Percentiles rank a stretch among this genome's conserved stretches.
These are phyloP conservation scores for Serripes groenlandicus DNA, from an alignment of 2,888 invertebrate species.

Conservation along the genomic window DNA sequence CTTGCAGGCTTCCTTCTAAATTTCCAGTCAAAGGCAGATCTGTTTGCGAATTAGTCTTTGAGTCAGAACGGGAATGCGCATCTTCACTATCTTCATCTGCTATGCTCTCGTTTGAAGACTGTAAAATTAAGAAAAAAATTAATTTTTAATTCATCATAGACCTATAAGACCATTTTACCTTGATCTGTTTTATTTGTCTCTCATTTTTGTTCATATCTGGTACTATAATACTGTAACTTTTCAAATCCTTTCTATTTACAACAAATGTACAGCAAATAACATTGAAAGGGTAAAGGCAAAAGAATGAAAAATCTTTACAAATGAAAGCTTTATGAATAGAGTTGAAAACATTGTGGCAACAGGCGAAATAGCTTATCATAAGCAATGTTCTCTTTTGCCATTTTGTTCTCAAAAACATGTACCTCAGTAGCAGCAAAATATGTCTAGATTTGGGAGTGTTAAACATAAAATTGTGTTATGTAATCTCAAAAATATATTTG, in stretches of 20 bases:
- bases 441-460: too few relatives aligned
- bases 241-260: too few relatives aligned
- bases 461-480: too few relatives aligned
- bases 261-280: background rate
- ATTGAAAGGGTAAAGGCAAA: background rate
- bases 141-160: too few relatives aligned
- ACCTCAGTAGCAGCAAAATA: too few relatives aligned
- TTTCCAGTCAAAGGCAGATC: constrained; percentile 70
- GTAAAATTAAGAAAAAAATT: too few relatives aligned
- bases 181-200: too few relatives aligned
- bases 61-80: constrained; percentile 76
- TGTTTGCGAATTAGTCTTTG: constrained; percentile 76
- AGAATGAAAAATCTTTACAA: background rate
- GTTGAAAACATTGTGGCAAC: background rate
- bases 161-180: too few relatives aligned
- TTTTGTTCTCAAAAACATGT: background rate
- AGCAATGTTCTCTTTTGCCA: background rate
- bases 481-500: too few relatives aligned
- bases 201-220: too few relatives aligned
- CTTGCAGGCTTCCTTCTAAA: constrained; percentile 53
- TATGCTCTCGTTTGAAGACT: constrained; percentile 88
- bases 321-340: background rate
- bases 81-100: constrained; percentile 81
- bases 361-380: background rate
- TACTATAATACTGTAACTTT: too few relatives aligned